Evolutionary conservation across 2,797 vertebrate genomes (phyloP), one percentile per base, ranked within the genome.

Genomic region (Sciaenops ocellatus): DNA sequence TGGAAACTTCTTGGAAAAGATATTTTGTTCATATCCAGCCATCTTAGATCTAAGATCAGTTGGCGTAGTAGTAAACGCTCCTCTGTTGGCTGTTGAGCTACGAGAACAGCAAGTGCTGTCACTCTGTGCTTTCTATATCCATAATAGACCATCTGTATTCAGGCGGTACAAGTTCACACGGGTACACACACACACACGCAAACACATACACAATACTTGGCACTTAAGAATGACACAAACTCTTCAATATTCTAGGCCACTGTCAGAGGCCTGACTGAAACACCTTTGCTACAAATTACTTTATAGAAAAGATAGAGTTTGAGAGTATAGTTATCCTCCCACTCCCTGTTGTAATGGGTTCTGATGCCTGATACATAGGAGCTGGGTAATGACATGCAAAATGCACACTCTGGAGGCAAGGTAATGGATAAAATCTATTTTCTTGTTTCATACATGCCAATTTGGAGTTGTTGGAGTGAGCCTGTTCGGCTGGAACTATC

Each of bases 391-490:
- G 85, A 74, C 82, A 83, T 89, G 84, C 87, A 91, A 88, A 92
- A 88, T 75, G 64, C 60, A 79, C 69, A 68, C 67, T n/a, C 34
- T 18, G 1, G 69, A 60, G 82, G 48, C 63, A 74, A 85, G 73
- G 76, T 91, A 89, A 92, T 90, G 87, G 83, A 87, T 82, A 63
- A 83, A 90, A 89, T 90, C 86, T 85, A 68, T 91, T 89, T 92
- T 80, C 82, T 80, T 84, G 75, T 84, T 85, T 71, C 73, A 81
- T 81, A 87, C 77, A 48, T 85, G 85, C 80, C 88, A 91, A 91
- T 91, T 93, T 93, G 78, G 85, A 75, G 83, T 83, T 74, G 78
- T 66, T 28, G 69, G 62, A 69, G 72, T 82, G 69, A 64, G 78
- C 57, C 52, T 60, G 59, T 81, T 89, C 26, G 6, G 48, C 69